Evolutionary conservation across 2,113 vertebrate species (phyloP), one percentile per base, ranked within the genome.

Genomic region (Brachirus orientalis): DNA sequence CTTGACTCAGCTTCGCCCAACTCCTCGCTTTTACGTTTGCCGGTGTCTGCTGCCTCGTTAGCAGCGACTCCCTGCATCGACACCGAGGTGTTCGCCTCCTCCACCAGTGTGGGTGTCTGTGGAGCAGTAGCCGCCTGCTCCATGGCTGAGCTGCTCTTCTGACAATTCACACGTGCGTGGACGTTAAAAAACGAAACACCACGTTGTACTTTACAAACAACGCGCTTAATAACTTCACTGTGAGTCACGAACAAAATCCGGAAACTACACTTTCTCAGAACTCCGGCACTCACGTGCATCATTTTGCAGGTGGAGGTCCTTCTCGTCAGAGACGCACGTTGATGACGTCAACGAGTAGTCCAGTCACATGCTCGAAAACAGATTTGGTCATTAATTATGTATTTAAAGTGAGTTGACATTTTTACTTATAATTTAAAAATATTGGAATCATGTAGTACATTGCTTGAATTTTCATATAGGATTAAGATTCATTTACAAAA

Each of bases 21-120:
- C n/a, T 85, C 86, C 48, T 79, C 61, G 5, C 77, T 79, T 80
- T 94, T 90, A n/a, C 93, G 91, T 80, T 94, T 94, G 6, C 60
- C 63, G 12, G 47, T 68, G 48, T 83, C 80, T 10, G 36, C 56
- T 0, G 54, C 61, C 6, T 69, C 46, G 16, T 36, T 44, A 10
- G 3, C 19, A 1, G 46, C 5, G 10, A n/a, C 19, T 19, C 47
- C 17, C 8, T 50, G 44, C 7, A 0, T 36, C 0, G 70, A 10
- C 13, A 16, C 56, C 0, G 40, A 13, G 1, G 2, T 41, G 28
- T 48, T 64, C 9, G 54, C 72, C 48, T 56, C 79, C 14, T 19
- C 45, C 41, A 13, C 12, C 2, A 10, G 12, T 43, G 40, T 10
- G 11, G 38, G 55, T 1, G 47, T 9, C 17, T 12, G 58, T 0